Percentiles rank a stretch among this genome's conserved stretches.
Conservation (phyloP, 2,797 vertebrate species). For the Sitta carolinensis region DNA sequence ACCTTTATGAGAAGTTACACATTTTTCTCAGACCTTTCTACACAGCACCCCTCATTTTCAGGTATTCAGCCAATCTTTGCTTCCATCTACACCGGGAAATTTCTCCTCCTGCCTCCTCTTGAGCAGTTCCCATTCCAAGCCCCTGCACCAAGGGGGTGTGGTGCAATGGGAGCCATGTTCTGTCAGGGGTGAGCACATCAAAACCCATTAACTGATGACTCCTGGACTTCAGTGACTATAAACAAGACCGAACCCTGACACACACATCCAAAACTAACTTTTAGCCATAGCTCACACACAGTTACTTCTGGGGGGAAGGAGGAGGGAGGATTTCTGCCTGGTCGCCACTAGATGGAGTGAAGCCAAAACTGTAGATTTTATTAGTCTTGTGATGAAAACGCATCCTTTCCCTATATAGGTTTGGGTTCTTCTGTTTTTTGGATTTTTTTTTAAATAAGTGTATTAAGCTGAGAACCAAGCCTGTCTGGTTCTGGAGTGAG, state of each 20-base stretch:
- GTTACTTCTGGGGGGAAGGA: neutral
- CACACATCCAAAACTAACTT: neutral
- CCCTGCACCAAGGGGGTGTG: neutral
- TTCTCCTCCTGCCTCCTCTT: neutral
- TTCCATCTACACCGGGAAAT: accelerated
- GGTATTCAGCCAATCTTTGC: neutral
- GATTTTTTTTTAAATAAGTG: neutral
- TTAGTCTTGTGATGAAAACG: neutral
- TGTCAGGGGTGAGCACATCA: neutral
- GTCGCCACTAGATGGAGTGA: slow-evolving; percentile 70
- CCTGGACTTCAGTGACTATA: neutral
- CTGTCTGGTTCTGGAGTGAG: neutral
- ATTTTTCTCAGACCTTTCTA: neutral
- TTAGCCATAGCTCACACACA: accelerated
- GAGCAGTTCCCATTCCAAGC: neutral
- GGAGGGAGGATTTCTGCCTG: neutral
- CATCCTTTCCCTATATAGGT: neutral
- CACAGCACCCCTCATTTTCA: neutral
- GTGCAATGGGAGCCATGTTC: neutral
- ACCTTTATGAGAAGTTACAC: neutral
- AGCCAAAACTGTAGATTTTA: slow-evolving; percentile 37
- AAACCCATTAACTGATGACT: neutral
- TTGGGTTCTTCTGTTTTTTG: neutral
- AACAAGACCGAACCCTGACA: neutral
- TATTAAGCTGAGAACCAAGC: neutral